phyloP scores from a whole-genome alignment of 2,888 invertebrate genomes.

The Ornithoptera priamus region DNA sequence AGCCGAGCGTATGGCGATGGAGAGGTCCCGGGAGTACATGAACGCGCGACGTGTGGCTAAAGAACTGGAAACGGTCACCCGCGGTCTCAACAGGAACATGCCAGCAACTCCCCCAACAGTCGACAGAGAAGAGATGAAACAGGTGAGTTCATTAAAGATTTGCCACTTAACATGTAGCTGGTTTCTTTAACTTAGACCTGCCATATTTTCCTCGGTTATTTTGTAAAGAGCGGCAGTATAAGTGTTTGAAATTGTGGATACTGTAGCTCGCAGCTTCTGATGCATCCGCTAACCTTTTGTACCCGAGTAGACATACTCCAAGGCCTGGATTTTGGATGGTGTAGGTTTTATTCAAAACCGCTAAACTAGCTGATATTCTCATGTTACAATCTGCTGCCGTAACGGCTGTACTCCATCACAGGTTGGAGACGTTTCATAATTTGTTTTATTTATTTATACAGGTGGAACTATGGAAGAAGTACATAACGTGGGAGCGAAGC shows the following conservation, averaged over 20 bases:
- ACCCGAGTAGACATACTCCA: too few species aligned
- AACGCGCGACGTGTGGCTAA: conserved; percentile 97
- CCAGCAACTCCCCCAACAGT: conserved; percentile 98
- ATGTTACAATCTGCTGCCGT: neutral
- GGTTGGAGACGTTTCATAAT: too few species aligned
- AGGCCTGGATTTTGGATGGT: neutral
- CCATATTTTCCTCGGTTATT: neutral
- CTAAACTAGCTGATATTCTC: neutral
- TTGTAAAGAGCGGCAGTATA: neutral
- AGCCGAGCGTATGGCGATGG: conserved; percentile 98
- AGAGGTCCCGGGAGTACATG: conserved; percentile 98
- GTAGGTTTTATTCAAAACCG: neutral
- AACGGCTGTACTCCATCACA: neutral
- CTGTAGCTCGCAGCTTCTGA: too few species aligned
- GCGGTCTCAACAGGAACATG: conserved; percentile 96
- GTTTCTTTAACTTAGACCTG: neutral
- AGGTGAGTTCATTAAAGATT: conserved; percentile 77
- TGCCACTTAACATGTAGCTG: neutral
- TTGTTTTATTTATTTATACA: conserved; percentile 46
- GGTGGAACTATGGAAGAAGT: conserved; percentile 99
- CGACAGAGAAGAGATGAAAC: conserved; percentile 93
- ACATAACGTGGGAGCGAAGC: conserved; percentile 97
- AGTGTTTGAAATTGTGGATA: too few species aligned
- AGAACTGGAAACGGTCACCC: conserved; percentile 95
- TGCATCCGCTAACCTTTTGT: too few species aligned